A percentile compares a stretch with the other conserved stretches of the same genome.
Evolutionary conservation across 2,113 vertebrate species (phyloP).

Genomic region (Sorex fumeus): DNA sequence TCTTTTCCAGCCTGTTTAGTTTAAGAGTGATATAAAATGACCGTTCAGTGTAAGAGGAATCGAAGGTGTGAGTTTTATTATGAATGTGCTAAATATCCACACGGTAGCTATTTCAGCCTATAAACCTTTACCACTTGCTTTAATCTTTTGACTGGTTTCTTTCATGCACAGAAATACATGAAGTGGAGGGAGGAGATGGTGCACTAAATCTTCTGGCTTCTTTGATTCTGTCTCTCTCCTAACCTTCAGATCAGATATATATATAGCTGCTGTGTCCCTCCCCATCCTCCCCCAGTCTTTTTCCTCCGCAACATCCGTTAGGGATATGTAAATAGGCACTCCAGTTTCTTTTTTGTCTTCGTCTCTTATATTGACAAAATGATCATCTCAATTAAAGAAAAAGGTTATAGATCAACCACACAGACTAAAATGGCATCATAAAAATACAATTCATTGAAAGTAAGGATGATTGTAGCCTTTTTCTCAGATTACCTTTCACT

Average conservation of each 20-base stretch:
- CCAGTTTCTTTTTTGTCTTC: slow-evolving; percentile 20
- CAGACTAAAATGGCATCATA: not conserved
- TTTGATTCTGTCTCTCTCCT: not conserved
- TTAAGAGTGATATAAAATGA: slow-evolving; percentile 84
- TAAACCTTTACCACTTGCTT: slow-evolving; percentile 72
- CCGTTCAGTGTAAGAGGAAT: slow-evolving; percentile 82
- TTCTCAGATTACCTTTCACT: slow-evolving; percentile 26
- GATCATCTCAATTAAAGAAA: slow-evolving; percentile 22
- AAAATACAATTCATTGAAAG: slow-evolving; percentile 34
- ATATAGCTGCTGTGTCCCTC: not conserved
- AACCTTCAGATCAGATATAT: slow-evolving; percentile 6
- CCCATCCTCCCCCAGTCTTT: not conserved
- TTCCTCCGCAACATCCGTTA: not conserved
- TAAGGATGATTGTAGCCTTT: not conserved
- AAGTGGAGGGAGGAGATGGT: not conserved
- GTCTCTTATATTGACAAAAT: slow-evolving; percentile 51
- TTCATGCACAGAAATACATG: not conserved
- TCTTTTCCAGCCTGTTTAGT: slow-evolving; percentile 69
- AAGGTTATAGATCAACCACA: not conserved
- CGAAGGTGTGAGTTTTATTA: slow-evolving; percentile 82
- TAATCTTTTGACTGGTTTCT: slow-evolving; percentile 52
- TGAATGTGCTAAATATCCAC: slow-evolving; percentile 80
- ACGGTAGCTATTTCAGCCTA: slow-evolving; percentile 74
- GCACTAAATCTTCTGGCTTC: not conserved
- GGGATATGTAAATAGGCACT: not conserved